Evolutionary conservation across 2,113 vertebrate genomes (phyloP).

Genomic region (Crypturellus undulatus): DNA sequence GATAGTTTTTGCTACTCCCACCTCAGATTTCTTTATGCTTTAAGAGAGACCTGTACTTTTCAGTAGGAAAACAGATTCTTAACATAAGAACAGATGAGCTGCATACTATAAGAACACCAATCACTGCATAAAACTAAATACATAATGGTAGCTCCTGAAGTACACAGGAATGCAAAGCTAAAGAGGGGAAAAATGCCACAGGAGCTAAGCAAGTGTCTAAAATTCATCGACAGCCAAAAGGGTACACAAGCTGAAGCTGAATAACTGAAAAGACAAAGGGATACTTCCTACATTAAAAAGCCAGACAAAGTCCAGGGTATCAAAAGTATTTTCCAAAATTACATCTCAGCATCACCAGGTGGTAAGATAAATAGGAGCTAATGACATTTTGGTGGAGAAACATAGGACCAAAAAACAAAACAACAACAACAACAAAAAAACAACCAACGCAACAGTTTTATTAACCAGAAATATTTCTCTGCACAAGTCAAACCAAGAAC

Average conservation of each 20-base stretch:
- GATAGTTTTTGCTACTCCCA: background rate
- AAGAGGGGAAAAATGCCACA: background rate
- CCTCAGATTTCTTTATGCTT: background rate
- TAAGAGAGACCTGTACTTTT: background rate
- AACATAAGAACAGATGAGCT: background rate
- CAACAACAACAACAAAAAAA: background rate
- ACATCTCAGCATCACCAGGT: background rate
- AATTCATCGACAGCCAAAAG: background rate
- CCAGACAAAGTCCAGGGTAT: background rate
- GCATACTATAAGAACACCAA: background rate
- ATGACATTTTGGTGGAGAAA: background rate
- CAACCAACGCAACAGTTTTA: background rate
- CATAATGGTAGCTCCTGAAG: background rate
- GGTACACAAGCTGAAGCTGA: background rate
- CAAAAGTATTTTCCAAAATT: constrained; percentile 8
- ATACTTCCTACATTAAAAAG: background rate
- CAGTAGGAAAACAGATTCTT: background rate
- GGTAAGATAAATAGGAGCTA: background rate
- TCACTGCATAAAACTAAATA: accelerated
- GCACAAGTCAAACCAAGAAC: background rate
- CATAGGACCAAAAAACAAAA: background rate
- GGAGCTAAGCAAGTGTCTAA: background rate
- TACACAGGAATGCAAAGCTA: background rate
- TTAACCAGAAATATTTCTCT: background rate
- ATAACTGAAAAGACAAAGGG: background rate